Conservation (phyloP, 1,140 invertebrate species). For the Heliconius congener region DNA sequence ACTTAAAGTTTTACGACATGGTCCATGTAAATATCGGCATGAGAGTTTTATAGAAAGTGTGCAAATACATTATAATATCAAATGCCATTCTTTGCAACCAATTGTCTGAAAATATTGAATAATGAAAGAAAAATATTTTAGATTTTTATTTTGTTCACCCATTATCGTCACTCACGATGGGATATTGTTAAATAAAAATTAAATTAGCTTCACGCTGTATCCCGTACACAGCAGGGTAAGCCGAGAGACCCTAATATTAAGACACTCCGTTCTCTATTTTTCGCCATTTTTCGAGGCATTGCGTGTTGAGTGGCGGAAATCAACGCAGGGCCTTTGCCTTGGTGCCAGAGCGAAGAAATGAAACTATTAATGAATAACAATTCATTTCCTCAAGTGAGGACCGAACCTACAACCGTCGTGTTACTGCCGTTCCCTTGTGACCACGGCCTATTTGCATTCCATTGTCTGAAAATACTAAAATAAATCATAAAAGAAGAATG, state of each 20-base stretch:
- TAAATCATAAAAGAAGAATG: conserved; percentile 50
- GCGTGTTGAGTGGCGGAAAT: no score
- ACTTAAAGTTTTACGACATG: conserved; percentile 66
- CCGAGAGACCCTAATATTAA: no score
- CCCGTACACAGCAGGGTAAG: no score
- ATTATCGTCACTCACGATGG: conserved; percentile 40
- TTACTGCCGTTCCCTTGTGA: not conserved
- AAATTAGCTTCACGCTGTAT: no score
- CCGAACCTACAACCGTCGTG: no score
- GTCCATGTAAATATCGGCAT: conserved; percentile 46
- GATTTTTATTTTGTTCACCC: conserved; percentile 41
- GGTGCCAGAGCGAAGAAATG: no score
- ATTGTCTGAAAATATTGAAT: conserved; percentile 53
- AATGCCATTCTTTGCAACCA: conserved; percentile 29
- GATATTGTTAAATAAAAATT: conserved; percentile 26
- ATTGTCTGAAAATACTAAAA: conserved; percentile 45
- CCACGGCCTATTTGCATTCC: conserved; percentile 20
- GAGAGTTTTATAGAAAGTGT: conserved; percentile 40
- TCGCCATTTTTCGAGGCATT: no score
- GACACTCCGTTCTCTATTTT: no score
- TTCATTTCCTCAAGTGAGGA: no score
- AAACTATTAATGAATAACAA: no score
- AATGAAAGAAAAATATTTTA: conserved; percentile 46
- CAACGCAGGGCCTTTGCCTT: no score
- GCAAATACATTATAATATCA: conserved; percentile 27